These are phyloP conservation scores for Toxotes lorentzi DNA, from an alignment of 2,797 vertebrate species.

Conservation along the genomic window DNA sequence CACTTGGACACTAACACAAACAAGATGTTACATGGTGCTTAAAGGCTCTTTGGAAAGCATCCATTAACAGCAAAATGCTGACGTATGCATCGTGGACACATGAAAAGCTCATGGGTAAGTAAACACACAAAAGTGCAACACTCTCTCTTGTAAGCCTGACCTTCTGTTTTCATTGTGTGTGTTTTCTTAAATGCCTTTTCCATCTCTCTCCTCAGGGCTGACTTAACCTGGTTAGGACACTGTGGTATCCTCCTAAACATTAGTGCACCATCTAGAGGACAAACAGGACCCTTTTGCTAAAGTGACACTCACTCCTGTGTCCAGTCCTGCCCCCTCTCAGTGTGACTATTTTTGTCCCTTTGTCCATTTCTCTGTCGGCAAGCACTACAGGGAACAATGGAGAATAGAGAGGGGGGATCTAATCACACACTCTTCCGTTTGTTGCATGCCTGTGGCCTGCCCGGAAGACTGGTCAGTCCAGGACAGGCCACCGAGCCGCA, in stretches of 20 bases:
- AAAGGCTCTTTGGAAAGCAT: conserved; percentile 8
- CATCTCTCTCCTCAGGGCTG: conserved; percentile 4
- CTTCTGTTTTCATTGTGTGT: conserved; percentile 11
- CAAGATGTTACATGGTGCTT: not conserved
- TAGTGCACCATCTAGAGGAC: conserved; percentile 65
- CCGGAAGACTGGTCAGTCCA: conserved; percentile 44
- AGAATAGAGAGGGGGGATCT: conserved; percentile 55
- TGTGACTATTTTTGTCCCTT: conserved; percentile 64
- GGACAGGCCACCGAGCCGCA: conserved; percentile 42
- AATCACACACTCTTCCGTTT: conserved; percentile 60
- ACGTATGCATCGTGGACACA: not conserved
- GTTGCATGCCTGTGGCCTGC: conserved; percentile 16
- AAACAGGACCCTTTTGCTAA: not conserved
- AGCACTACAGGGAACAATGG: conserved; percentile 68
- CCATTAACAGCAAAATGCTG: conserved; percentile 6
- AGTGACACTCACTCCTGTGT: conserved; percentile 31
- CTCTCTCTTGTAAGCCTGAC: not conserved
- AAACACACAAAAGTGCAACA: conserved; percentile 1
- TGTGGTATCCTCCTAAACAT: conserved; percentile 23
- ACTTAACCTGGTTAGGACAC: not conserved
- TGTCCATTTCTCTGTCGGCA: conserved; percentile 61
- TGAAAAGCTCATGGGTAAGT: not conserved
- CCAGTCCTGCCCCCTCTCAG: conserved; percentile 7
- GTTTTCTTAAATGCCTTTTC: not conserved
- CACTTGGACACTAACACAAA: conserved; percentile 4